These are phyloP conservation scores for Otolemur garnettii DNA, from an alignment of 2,113 vertebrate species.

Conservation along the genomic window DNA sequence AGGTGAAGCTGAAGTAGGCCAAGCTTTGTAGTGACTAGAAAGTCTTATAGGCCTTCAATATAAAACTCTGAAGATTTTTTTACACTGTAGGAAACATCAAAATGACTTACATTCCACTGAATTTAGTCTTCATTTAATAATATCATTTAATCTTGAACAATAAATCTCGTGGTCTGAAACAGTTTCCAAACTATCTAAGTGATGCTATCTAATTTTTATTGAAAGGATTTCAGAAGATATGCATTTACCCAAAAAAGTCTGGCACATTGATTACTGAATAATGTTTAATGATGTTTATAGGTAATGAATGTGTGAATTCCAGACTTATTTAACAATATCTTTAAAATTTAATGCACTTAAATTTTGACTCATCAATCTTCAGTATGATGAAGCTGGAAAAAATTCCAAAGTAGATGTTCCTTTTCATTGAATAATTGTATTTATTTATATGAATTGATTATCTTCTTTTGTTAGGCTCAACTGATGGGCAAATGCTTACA, in stretches of 20 bases:
- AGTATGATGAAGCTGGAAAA: slow-evolving; percentile 61
- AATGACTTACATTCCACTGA: background rate
- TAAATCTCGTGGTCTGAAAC: background rate
- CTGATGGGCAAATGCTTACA: slow-evolving; percentile 65
- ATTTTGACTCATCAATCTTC: slow-evolving; percentile 73
- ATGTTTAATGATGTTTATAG: slow-evolving; percentile 74
- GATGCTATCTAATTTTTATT: slow-evolving; percentile 7
- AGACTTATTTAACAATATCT: slow-evolving; percentile 69
- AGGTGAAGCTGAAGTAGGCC: background rate
- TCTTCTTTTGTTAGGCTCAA: slow-evolving; percentile 75
- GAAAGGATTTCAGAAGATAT: slow-evolving; percentile 52
- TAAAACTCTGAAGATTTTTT: slow-evolving; percentile 24
- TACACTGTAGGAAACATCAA: slow-evolving; percentile 23
- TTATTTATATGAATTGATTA: slow-evolving; percentile 68
- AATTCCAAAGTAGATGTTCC: slow-evolving; percentile 57
- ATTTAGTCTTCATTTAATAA: background rate
- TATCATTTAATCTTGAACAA: slow-evolving; percentile 48
- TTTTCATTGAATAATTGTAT: slow-evolving; percentile 73
- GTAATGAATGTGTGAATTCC: slow-evolving; percentile 52
- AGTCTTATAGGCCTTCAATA: background rate
- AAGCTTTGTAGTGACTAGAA: background rate
- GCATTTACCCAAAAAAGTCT: slow-evolving; percentile 64
- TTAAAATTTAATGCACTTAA: slow-evolving; percentile 69
- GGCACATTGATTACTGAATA: slow-evolving; percentile 67
- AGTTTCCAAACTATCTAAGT: slow-evolving; percentile 28